Evolutionary conservation across 1,140 invertebrate genomes (phyloP).

Genomic region (Drosophila pseudoananassae): DNA sequence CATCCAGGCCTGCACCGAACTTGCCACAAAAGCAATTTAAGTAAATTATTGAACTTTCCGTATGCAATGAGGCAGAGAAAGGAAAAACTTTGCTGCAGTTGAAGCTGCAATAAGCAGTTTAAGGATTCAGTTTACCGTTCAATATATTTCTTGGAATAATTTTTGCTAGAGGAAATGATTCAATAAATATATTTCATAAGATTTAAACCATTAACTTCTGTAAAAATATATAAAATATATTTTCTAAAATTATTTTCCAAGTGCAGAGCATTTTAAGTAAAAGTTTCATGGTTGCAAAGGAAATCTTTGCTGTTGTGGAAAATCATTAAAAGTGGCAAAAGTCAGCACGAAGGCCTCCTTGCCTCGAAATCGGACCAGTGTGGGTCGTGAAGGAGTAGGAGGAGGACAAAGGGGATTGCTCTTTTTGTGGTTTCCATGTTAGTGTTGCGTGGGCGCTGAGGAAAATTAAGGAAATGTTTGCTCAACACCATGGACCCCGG

Average conservation of each 20-base stretch:
- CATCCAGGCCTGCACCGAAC: conserved; percentile 16
- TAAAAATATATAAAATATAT: too few relatives aligned
- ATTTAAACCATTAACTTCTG: too few relatives aligned
- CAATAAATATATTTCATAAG: too few relatives aligned
- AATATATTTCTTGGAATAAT: not conserved
- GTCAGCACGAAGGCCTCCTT: conserved; percentile 26
- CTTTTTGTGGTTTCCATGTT: conserved; percentile 2
- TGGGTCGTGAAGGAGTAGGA: conserved; percentile 17
- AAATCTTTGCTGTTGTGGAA: conserved; percentile 30
- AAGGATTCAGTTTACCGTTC: not conserved
- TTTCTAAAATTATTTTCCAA: not conserved
- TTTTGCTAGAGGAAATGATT: not conserved
- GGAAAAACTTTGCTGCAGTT: conserved; percentile 34
- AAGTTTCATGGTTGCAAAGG: not conserved
- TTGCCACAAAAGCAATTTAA: conserved; percentile 71
- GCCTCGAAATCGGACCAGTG: conserved; percentile 1
- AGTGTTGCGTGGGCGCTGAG: conserved; percentile 46
- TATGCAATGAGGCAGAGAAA: conserved; percentile 44
- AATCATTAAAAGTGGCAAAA: conserved; percentile 52
- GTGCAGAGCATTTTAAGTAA: not conserved
- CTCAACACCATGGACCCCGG: conserved; percentile 30
- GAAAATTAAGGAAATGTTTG: conserved; percentile 73
- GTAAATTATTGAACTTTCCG: conserved; percentile 78
- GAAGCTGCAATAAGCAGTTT: conserved; percentile 1
- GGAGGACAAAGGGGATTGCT: conserved; percentile 21